Conservation (phyloP, 1,140 invertebrate species). For the Branchinecta lynchi region DNA sequence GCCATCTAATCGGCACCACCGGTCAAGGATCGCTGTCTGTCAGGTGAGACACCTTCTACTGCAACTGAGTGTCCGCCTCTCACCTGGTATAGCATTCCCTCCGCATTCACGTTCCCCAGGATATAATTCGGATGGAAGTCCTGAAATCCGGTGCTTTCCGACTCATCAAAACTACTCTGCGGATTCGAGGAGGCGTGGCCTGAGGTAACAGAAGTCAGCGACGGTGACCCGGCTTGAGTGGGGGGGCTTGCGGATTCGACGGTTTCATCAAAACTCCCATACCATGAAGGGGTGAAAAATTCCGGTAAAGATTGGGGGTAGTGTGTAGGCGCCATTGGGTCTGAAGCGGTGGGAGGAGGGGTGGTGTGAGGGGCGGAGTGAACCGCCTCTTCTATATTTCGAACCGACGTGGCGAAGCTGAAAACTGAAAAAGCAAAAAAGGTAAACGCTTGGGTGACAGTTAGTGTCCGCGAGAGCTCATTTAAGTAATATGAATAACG, state of each 20-base stretch:
- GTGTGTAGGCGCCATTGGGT: background rate
- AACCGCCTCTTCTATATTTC: background rate
- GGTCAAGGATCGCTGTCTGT: too few species aligned
- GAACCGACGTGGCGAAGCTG: background rate
- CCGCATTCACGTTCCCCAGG: background rate
- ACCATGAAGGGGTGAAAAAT: slow-evolving; percentile 3
- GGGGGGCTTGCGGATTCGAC: background rate
- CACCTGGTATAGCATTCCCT: background rate
- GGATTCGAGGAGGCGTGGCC: slow-evolving; percentile 13
- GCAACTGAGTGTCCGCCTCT: slow-evolving; percentile 4
- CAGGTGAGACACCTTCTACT: slow-evolving; percentile 16
- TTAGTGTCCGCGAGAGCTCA: too few species aligned
- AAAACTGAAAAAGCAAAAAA: too few species aligned
- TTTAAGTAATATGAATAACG: too few species aligned
- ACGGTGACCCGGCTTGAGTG: background rate
- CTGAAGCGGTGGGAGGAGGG: background rate
- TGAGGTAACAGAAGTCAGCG: slow-evolving; percentile 4
- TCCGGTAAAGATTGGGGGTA: background rate
- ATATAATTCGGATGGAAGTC: slow-evolving; percentile 11
- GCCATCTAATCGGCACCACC: too few species aligned
- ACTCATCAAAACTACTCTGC: slow-evolving; percentile 21
- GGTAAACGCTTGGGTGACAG: too few species aligned
- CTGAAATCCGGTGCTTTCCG: slow-evolving; percentile 20
- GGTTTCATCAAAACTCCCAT: background rate
- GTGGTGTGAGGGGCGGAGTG: background rate